phyloP scores from a whole-genome alignment of 2,113 vertebrate genomes.

The Chunga burmeisteri region DNA sequence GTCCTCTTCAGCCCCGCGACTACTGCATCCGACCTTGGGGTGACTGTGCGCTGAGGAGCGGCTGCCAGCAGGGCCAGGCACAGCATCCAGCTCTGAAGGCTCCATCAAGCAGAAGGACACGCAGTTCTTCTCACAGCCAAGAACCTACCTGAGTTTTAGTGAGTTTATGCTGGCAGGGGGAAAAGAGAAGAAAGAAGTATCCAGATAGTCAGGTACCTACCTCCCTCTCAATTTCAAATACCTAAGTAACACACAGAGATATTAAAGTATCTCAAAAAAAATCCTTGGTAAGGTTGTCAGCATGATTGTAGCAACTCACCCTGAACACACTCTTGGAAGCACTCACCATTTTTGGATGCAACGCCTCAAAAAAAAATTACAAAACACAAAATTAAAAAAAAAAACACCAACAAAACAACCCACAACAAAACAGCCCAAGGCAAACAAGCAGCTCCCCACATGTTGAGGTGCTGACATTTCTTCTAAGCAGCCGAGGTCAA shows the following conservation, averaged over 20 bases:
- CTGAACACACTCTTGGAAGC: background rate
- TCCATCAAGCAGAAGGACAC: background rate
- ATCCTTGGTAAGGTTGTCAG: background rate
- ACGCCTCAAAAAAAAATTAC: background rate
- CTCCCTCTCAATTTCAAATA: background rate
- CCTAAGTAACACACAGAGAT: background rate
- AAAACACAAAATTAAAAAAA: background rate
- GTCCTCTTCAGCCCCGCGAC: background rate
- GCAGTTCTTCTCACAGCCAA: background rate
- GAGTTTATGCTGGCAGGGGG: background rate
- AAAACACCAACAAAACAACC: background rate
- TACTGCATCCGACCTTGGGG: background rate
- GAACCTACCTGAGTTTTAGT: background rate
- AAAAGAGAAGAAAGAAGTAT: background rate
- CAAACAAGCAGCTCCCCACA: background rate
- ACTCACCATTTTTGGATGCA: background rate
- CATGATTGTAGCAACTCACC: rapidly evolving
- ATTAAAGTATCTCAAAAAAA: background rate
- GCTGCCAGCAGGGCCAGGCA: rapidly evolving
- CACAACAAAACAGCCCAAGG: background rate
- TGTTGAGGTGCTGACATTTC: background rate
- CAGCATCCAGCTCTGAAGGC: background rate
- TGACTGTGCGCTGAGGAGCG: rapidly evolving
- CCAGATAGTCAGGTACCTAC: background rate
- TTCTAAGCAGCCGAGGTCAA: background rate